These are phyloP conservation scores for Mus pahari DNA, from an alignment of 2,113 vertebrate genomes.

Conservation along the genomic window DNA sequence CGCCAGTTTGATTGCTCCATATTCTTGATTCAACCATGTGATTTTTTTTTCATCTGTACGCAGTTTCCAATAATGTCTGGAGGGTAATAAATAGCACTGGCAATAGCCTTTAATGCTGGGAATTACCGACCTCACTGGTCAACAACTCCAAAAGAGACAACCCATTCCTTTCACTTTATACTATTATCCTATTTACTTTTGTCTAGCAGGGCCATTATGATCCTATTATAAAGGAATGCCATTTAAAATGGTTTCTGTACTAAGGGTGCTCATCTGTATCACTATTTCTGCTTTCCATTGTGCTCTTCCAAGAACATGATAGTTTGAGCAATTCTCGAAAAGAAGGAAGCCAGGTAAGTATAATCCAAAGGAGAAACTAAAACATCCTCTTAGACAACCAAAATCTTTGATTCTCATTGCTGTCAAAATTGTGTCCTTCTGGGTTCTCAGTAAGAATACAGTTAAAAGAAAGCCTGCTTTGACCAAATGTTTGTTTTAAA, in stretches of 20 bases:
- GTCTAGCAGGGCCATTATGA: not conserved
- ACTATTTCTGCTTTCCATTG: not conserved
- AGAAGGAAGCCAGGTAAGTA: not conserved
- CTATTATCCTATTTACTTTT: not conserved
- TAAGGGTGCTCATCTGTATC: not conserved
- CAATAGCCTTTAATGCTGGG: not conserved
- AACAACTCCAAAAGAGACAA: not conserved
- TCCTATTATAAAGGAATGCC: not conserved
- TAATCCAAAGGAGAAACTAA: conserved; percentile 20
- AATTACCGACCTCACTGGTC: not conserved
- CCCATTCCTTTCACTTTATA: not conserved
- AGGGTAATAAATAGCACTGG: not conserved
- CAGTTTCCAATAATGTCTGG: not conserved
- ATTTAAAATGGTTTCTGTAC: not conserved
- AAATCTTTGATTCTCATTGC: not conserved
- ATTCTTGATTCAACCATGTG: not conserved
- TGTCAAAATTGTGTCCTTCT: not conserved
- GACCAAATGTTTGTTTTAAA: not conserved
- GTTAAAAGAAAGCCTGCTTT: not conserved
- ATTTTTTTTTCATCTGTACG: not conserved
- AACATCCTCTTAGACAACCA: not conserved
- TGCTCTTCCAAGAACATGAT: not conserved
- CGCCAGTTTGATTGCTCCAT: not conserved
- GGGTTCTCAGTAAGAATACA: not conserved
- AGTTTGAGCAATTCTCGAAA: not conserved